Evolutionary conservation across 2,797 vertebrate species (phyloP).

Genomic region (Phyllotis vaccarum): DNA sequence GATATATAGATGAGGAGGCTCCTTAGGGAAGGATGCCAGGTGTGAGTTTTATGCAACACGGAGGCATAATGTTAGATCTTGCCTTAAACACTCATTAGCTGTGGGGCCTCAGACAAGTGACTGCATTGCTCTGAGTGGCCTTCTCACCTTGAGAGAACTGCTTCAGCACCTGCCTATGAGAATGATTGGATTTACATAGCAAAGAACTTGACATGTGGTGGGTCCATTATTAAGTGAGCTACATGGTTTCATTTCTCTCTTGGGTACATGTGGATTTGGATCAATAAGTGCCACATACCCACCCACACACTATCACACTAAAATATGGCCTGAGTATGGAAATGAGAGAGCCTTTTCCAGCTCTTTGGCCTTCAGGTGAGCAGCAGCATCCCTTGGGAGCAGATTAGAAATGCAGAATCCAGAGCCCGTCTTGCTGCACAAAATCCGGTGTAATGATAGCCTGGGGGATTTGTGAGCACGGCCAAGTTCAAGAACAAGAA

Average conservation of each 20-base stretch:
- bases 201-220: not conserved
- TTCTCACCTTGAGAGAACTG: conserved; percentile 14
- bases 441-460: not conserved
- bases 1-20: not conserved
- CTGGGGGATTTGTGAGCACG: not conserved
- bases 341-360: not conserved
- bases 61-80: not conserved
- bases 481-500: not conserved
- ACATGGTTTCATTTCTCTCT: not conserved
- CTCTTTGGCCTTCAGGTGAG: not conserved
- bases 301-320: not conserved
- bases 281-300: not conserved
- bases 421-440: not conserved
- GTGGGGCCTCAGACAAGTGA: not conserved
- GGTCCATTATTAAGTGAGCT: not conserved
- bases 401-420: not conserved
- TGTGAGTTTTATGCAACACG: not conserved
- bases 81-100: not conserved
- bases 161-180: not conserved
- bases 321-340: not conserved
- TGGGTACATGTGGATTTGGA: not conserved
- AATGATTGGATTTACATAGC: not conserved
- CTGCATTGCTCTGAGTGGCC: not conserved
- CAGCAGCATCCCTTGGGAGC: not conserved
- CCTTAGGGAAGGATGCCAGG: not conserved